Base-by-base conservation (phyloP, 2,888 invertebrate genomes). In the Danaus chrysippus region DNA sequence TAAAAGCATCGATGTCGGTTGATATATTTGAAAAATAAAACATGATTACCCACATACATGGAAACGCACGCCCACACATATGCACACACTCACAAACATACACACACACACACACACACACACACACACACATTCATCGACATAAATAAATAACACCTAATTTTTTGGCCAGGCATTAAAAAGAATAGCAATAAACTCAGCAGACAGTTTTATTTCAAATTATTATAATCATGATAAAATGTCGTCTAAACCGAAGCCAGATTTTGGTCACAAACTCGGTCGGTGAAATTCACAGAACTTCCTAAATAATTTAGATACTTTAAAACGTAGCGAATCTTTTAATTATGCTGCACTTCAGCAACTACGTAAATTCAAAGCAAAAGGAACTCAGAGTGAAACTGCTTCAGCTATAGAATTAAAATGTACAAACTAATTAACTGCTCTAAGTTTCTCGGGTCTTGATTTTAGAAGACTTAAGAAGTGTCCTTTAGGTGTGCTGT, bases 321-420 rank as follows among this genome's bases (percentile, higher is more conserved):
- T 17, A 9, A 17, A 15, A 34, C 23, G 23, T 34, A 34, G 13
- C 49, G 49, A 49, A 49, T 49, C 49, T 49, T 49, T 49, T 49
- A 49, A 49, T 49, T 49, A 49, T 49, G 49, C 49, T 49, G 49
- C 17, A 49, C 49, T 49, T 49, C 49, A 17, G 49, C 11, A 17
- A 49, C 49, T 49, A 49, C 17, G 49, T 49, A 49, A 49, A 49
- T 49, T 49, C 49, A 49, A 49, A 49, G 49, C 49, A 49, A 49
- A 49, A 17, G 15, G 49, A 49, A 49, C 49, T 49, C 49, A 15
- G 17, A 49, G 49, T 49, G 49, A 49, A 49, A 49, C 49, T 49
- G 17, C 49, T 49, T 49, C 49, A 17, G 49, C 49, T 17, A 15
- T 17, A 49, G 17, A 49, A 49, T 49, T 49, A 49, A 49, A 49